Percentiles rank a stretch among this genome's conserved stretches.
Conservation (phyloP, 2,888 invertebrate species). For the Candidula unifasciata region DNA sequence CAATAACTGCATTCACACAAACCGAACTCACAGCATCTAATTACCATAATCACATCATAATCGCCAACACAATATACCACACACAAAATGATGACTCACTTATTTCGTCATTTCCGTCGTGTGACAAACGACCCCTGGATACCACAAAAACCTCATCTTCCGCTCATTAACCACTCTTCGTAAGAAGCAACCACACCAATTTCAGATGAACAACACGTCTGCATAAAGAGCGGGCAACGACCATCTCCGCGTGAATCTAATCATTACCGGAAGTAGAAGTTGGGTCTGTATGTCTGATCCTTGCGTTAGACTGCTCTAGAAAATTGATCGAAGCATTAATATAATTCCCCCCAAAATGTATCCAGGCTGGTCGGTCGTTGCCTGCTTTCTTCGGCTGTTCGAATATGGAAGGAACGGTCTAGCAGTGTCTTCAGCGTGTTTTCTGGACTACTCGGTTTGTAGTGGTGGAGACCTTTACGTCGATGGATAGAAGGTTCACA, state of each 20-base stretch:
- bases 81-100: not conserved
- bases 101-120: not conserved
- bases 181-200: not conserved
- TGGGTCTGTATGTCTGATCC: constrained; percentile 11
- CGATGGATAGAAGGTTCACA: too few species aligned
- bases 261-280: constrained; percentile 1
- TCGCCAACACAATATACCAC: too few species aligned
- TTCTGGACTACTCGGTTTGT: too few species aligned
- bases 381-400: too few species aligned
- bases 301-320: not conserved
- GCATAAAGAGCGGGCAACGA: not conserved
- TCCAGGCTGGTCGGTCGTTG: not conserved
- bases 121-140: not conserved
- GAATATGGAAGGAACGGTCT: too few species aligned
- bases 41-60: too few species aligned
- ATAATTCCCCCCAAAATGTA: not conserved
- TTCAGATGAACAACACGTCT: not conserved
- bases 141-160: constrained; percentile 21
- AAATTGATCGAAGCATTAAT: constrained; percentile 34
- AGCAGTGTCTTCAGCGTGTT: too few species aligned
- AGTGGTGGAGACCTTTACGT: too few species aligned
- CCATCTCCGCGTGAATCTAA: constrained; percentile 14
- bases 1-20: too few species aligned
- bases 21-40: too few species aligned
- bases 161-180: constrained; percentile 5